Base-by-base conservation (phyloP, 1,140 invertebrate genomes). In the Aleiodes sp. region DNA sequence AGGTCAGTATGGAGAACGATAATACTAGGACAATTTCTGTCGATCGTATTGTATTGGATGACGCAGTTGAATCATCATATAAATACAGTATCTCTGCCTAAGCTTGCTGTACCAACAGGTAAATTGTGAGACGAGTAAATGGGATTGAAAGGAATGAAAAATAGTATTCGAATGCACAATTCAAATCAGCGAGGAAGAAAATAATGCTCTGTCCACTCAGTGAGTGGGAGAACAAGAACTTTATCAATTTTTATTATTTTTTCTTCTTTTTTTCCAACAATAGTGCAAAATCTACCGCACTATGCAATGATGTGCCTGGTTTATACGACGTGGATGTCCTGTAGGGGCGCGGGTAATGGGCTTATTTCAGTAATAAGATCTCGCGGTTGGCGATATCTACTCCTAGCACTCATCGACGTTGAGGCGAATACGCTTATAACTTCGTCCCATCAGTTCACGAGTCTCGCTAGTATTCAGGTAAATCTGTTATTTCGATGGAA, bases 241-340 rank as follows among this genome's bases (percentile, higher is more conserved):
- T 56, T 35, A 65, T 65, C 24, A n/a, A 66, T 31, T 26, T 14
- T 37, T 67, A 26, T 21, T 70, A 39, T 35, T 46, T 46, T 61
- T 28, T 57, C 72, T 46, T 73, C 73, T 66, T 82, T 12, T 33
- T 9, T n/a, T n/a, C n/a, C n/a, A n/a, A 31, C 33, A 83, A 70
- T 77, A 91, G 93, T 90, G 56, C 94, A 95, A 84, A 92, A 92
- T 76, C 90, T 95, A 75, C 87, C 93, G n/a, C 93, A 93, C 67
- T 96, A 96, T 82, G 86, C 91, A 63, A 86, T 93, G 71, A 87
- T 95, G 73, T 92, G 92, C 77, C 79, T 93, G 71, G 88, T 94
- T 59, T 95, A 93, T 78, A 92, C 91, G 28, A 92, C 92, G 57
- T 90, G 90, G 81, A 84, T 95, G 75, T 90, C 92, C 0, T 94